Conservation (phyloP, 2,113 vertebrate species). For the Ptyas mucosa region DNA sequence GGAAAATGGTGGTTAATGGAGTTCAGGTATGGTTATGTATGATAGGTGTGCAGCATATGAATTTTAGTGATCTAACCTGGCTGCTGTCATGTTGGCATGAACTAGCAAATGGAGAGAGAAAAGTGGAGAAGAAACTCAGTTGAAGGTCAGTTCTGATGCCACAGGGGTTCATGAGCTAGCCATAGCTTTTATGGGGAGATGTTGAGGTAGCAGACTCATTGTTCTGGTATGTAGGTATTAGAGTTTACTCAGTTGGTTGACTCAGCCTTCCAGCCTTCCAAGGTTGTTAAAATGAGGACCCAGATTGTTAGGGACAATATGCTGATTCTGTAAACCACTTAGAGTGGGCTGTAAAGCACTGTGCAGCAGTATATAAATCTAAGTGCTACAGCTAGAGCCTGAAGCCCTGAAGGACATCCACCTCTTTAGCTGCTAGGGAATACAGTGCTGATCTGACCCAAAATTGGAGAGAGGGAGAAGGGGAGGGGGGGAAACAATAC, state of each 20-base stretch:
- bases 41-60: neutral
- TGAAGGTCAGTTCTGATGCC: neutral
- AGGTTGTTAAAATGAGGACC: too few relatives aligned
- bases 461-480: neutral
- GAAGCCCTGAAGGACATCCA: neutral
- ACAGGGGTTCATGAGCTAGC: neutral
- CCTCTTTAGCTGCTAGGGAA: neutral
- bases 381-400: neutral
- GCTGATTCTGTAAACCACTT: too few relatives aligned
- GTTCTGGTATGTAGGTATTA: neutral
- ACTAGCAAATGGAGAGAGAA: neutral
- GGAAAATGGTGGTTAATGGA: neutral
- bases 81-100: neutral
- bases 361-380: too few relatives aligned
- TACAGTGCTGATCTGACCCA: neutral
- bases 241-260: too few relatives aligned
- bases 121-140: neutral
- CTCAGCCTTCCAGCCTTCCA: too few relatives aligned
- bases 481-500: rapidly evolving
- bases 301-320: too few relatives aligned
- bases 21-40: neutral
- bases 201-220: neutral
- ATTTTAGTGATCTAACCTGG: neutral
- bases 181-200: neutral
- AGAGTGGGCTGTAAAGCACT: too few relatives aligned